Base-by-base conservation (phyloP, 1,140 invertebrate genomes). In the Maconellicoccus hirsutus region DNA sequence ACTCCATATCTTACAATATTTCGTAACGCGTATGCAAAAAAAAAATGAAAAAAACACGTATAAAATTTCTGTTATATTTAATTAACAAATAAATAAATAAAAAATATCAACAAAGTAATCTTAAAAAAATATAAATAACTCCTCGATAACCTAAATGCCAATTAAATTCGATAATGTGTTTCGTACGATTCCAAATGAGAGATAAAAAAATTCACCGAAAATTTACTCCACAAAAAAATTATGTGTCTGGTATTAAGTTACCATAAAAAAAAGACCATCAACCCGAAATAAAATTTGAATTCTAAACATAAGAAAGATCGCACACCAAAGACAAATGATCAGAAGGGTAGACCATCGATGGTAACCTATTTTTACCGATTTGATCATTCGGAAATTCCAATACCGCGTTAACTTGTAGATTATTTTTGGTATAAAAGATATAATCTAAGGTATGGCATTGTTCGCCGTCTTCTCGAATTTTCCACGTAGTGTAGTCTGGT, bases 281-380 rank as follows among this genome's bases (percentile, higher is more conserved):
- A 52, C 42, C 42, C n/a, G n/a, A 52, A 52, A 52, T 3, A 52
- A 52, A 52, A 52, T 16, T 14, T 16, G 2, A 4, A 8, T 16
- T 52, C n/a, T 52, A 52, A 52, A 19, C 42, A 16, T 52, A 74
- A 33, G 63, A 70, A 52, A 91, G 84, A 78, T 92, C 89, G 78
- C 84, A 85, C 19, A 88, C 84, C 21, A 92, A 80, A 0, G 89
- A 89, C 75, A 92, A 86, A 78, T 92, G 90, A 82, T 92, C 90
- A 12, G 89, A 91, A 0, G 90, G 88, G 80, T 90, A 92, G 19
- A 80, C 77, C 71, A 84, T 80, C 27, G 86, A 87, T 12, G 90
- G 90, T 2, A 89, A 83, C 33, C 88, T 79, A 72, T 83, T 81
- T 63, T 82, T 78, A 12, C 89, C 89, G 71, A 92, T 85, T 73